phyloP scores from a whole-genome alignment of 2,797 vertebrate species.

The Gymnopithys bicolor region DNA sequence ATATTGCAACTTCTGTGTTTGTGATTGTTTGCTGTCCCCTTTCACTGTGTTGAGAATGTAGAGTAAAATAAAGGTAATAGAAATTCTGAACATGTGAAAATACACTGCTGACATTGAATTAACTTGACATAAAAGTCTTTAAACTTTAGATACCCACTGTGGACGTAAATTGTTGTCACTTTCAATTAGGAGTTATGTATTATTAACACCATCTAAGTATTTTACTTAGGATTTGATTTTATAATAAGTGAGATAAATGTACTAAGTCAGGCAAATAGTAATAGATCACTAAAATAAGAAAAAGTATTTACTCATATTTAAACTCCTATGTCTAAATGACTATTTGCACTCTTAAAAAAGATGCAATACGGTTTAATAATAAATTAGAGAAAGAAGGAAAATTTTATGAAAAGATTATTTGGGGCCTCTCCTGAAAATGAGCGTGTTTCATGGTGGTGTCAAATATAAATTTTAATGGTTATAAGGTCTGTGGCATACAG shows the following conservation, averaged over 20 bases:
- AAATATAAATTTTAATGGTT: not conserved
- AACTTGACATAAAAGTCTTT: not conserved
- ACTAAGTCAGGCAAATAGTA: not conserved
- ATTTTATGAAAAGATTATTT: not conserved
- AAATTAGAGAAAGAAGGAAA: not conserved
- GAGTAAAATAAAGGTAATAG: not conserved
- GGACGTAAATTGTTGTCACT: not conserved
- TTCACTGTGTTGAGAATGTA: not conserved
- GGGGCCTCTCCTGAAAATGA: not conserved
- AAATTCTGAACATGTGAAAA: not conserved
- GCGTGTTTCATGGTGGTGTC: not conserved
- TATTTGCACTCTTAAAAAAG: not conserved
- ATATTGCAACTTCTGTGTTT: not conserved
- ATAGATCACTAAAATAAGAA: not conserved
- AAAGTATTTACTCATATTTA: not conserved
- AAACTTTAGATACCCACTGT: not conserved
- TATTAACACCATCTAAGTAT: not conserved
- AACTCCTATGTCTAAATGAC: not conserved
- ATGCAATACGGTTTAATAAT: not conserved
- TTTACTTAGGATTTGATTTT: not conserved
- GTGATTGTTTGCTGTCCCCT: not conserved
- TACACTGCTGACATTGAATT: not conserved
- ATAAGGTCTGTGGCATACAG: not conserved
- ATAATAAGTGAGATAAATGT: not conserved
- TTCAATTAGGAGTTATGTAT: not conserved